Conservation (phyloP, 2,888 invertebrate species). For the Hydrotaea cyrtoneurina region DNA sequence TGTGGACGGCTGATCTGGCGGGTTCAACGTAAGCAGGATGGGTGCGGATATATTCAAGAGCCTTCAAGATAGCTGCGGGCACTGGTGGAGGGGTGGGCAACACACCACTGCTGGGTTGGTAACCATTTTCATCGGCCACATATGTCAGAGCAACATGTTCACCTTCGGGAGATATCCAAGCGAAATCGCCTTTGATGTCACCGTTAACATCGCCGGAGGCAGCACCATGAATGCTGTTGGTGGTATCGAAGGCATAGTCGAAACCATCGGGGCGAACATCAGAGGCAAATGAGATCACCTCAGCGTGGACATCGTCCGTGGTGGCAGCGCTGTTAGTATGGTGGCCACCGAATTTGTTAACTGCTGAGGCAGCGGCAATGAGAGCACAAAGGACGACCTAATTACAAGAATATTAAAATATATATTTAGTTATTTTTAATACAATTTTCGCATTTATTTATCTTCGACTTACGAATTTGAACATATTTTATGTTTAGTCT, state of each 20-base stretch:
- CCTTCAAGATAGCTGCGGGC: constrained; percentile 69
- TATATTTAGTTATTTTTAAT: not conserved
- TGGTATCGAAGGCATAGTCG: constrained; percentile 69
- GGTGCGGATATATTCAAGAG: constrained; percentile 68
- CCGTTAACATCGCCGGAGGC: constrained; percentile 73
- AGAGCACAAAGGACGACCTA: not conserved
- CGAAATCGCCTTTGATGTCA: constrained; percentile 72
- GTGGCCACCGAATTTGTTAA: not conserved
- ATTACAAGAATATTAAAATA: too few relatives aligned
- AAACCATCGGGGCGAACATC: constrained; percentile 75
- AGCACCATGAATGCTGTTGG: constrained; percentile 70
- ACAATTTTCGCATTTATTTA: not conserved
- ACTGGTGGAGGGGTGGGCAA: constrained; percentile 70
- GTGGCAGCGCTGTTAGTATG: constrained; percentile 9
- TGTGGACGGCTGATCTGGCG: not conserved
- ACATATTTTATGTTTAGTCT: constrained; percentile 16
- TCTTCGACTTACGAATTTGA: constrained; percentile 22
- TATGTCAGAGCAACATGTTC: constrained; percentile 71
- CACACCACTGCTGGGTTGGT: constrained; percentile 69
- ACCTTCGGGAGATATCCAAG: constrained; percentile 76
- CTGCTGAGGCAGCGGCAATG: constrained; percentile 20
- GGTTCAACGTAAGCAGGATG: constrained; percentile 67
- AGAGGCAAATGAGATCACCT: constrained; percentile 58
- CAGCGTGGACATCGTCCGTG: constrained; percentile 68
- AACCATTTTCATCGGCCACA: constrained; percentile 76